Percentiles rank a stretch among this genome's conserved stretches.
Evolutionary conservation across 2,888 invertebrate genomes (phyloP).

Genomic region (Pterostichus niger): DNA sequence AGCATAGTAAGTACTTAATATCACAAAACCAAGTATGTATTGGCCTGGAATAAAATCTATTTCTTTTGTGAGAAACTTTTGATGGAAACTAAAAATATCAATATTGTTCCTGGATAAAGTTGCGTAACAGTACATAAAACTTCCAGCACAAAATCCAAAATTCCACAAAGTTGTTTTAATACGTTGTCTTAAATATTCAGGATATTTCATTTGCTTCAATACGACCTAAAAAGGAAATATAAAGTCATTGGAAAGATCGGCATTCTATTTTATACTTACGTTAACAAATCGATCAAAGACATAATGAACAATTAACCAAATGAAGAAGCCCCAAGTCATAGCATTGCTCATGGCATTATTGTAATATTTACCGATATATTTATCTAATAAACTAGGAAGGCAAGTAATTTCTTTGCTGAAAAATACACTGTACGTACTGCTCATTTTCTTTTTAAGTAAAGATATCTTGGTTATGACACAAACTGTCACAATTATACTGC

Average conservation of each 20-base stretch:
- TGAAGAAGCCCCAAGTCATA: slow-evolving; percentile 73
- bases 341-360: slow-evolving; percentile 74
- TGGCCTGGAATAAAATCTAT: slow-evolving; percentile 70
- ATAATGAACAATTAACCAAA: slow-evolving; percentile 73
- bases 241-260: background rate
- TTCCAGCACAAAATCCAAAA: slow-evolving; percentile 72
- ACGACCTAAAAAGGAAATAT: slow-evolving; percentile 71
- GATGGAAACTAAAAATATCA: slow-evolving; percentile 71
- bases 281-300: slow-evolving; percentile 73
- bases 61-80: slow-evolving; percentile 68
- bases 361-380: slow-evolving; percentile 73
- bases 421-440: slow-evolving; percentile 68
- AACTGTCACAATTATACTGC: slow-evolving; percentile 22
- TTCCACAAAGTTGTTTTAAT: slow-evolving; percentile 73
- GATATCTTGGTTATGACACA: slow-evolving; percentile 18
- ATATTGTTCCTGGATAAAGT: slow-evolving; percentile 72
- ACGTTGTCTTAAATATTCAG: slow-evolving; percentile 72
- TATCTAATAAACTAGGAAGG: slow-evolving; percentile 73
- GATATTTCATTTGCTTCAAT: slow-evolving; percentile 72
- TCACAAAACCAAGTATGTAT: slow-evolving; percentile 72
- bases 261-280: slow-evolving; percentile 70
- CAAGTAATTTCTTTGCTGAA: slow-evolving; percentile 74
- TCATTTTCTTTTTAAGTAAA: slow-evolving; percentile 10
- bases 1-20: slow-evolving; percentile 73
- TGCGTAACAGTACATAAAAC: slow-evolving; percentile 72